These are phyloP conservation scores for Apodemia hepburni DNA, from an alignment of 2,888 invertebrate species.

Conservation along the genomic window DNA sequence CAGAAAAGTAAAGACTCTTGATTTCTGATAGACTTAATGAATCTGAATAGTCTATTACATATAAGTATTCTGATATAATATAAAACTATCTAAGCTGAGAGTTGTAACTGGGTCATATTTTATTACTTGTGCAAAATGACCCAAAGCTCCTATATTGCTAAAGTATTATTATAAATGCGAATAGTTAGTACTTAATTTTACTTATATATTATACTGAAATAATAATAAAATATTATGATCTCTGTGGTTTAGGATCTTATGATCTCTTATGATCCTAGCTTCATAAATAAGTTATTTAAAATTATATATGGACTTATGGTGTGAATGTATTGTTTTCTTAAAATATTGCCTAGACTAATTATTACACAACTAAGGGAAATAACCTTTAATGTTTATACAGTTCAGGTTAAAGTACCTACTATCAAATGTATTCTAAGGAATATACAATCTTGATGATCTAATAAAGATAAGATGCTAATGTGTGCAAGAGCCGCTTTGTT, in stretches of 20 bases:
- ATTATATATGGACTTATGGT: no score
- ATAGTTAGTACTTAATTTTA: conserved; percentile 7
- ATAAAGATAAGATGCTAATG: conserved; percentile 30
- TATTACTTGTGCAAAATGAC: neutral
- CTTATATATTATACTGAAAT: neutral
- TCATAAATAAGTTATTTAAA: no score
- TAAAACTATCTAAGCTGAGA: neutral
- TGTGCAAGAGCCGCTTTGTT: conserved; percentile 34
- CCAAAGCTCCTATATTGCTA: neutral
- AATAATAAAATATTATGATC: neutral
- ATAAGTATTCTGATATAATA: neutral
- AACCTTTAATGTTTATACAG: neutral
- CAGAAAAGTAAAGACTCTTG: conserved; percentile 28
- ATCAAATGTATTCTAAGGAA: neutral
- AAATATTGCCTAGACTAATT: no score
- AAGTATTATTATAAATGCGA: neutral
- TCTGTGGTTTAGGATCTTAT: neutral
- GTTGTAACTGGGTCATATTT: neutral
- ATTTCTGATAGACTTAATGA: neutral
- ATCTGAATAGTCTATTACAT: neutral
- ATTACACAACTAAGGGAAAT: neutral
- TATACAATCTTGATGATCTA: conserved; percentile 10
- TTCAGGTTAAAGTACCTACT: neutral
- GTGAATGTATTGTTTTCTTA: no score
- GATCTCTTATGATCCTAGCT: neutral